Conservation (phyloP, 2,113 vertebrate genomes). For the Atlantisia rogersi region DNA sequence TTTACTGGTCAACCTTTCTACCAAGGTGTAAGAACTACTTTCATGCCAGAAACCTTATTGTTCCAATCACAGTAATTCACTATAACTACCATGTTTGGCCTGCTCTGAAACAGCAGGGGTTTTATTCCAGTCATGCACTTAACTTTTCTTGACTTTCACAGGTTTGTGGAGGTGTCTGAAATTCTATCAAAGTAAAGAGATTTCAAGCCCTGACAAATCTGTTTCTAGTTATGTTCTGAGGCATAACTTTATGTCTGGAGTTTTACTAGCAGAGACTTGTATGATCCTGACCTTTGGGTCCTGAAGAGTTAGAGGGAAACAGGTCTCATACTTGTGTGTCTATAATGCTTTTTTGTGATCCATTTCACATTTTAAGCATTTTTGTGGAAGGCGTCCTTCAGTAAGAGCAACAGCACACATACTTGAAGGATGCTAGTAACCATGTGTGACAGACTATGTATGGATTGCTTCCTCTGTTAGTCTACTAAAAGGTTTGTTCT, state of each 20-base stretch:
- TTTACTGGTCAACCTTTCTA: background rate
- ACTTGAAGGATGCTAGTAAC: background rate
- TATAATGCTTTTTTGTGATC: background rate
- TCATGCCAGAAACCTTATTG: background rate
- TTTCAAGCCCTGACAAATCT: background rate
- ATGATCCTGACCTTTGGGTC: fast-evolving
- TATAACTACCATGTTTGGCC: background rate
- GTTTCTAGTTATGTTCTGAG: background rate
- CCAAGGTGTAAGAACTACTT: background rate
- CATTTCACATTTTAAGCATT: background rate
- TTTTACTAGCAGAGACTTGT: background rate
- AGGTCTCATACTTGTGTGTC: background rate
- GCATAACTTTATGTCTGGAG: background rate
- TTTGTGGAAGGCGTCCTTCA: background rate
- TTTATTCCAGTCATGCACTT: background rate
- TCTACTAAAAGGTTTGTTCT: background rate
- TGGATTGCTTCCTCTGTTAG: background rate
- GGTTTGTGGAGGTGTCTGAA: background rate
- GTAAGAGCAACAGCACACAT: background rate
- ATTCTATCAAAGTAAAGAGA: background rate
- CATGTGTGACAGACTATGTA: background rate
- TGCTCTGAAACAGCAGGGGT: background rate
- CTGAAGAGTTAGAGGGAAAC: background rate
- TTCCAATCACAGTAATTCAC: background rate
- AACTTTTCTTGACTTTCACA: background rate